These are phyloP conservation scores for Verasper variegatus DNA, from an alignment of 2,113 vertebrate genomes.

Conservation along the genomic window DNA sequence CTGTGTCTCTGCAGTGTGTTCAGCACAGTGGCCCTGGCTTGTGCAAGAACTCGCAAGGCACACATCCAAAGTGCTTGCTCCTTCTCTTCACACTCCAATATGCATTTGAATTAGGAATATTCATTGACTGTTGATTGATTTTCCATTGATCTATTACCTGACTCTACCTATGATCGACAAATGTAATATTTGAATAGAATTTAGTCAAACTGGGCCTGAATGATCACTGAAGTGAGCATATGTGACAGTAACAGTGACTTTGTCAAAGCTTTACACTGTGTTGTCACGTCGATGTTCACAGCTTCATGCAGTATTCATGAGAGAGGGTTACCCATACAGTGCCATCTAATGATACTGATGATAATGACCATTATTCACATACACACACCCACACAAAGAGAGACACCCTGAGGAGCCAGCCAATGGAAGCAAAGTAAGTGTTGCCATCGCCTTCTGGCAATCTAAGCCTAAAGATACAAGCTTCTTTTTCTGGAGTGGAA, in stretches of 20 bases:
- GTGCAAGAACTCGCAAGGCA: too few relatives aligned
- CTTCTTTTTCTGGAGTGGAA: constrained; percentile 62
- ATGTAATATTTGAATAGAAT: too few relatives aligned
- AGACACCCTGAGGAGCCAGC: constrained; percentile 11
- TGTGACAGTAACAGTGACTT: background rate
- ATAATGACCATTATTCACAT: constrained; percentile 24
- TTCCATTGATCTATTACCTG: background rate
- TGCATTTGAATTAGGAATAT: too few relatives aligned
- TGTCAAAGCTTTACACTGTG: background rate
- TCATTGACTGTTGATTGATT: background rate
- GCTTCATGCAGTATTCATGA: constrained; percentile 43
- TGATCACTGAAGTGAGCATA: background rate
- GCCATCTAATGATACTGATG: constrained; percentile 16
- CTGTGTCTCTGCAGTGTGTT: too few relatives aligned
- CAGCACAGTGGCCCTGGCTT: too few relatives aligned
- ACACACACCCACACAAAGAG: constrained; percentile 21
- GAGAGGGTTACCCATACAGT: background rate
- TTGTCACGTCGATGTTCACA: constrained; percentile 12
- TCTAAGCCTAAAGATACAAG: constrained; percentile 27
- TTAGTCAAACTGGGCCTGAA: background rate
- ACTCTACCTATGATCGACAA: background rate
- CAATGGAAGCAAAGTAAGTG: constrained; percentile 5
- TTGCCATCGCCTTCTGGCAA: constrained; percentile 53
- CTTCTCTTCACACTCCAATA: too few relatives aligned
- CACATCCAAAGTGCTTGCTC: too few relatives aligned